Evolutionary conservation across 2,113 vertebrate genomes (phyloP), one percentile per base, ranked within the genome.

Genomic region (Anthoscopus minutus): DNA sequence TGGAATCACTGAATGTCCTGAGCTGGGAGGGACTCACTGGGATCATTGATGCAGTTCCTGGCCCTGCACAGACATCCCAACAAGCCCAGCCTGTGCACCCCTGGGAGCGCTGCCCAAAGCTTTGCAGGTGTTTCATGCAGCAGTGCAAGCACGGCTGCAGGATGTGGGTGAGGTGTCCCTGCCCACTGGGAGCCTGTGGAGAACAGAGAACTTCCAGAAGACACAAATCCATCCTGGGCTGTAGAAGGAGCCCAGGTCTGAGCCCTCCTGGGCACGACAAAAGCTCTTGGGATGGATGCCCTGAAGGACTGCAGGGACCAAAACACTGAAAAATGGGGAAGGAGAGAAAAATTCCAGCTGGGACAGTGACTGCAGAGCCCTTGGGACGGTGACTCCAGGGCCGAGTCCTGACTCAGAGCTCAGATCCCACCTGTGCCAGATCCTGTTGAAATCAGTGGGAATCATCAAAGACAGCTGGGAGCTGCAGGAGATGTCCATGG

Each of bases 371-470:
- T n/a, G 27, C 50, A 23, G 25, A 31, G 64, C 13, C 38, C 54
- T 30, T 9, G n/a, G 51, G 45, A 47, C 2, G 7, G n/a, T 7
- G 45, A 17, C 16, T 48, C 30, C 6, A 22, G 35, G n/a, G 56
- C 79, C 48, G 54, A 23, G 10, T 40, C 22, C n/a, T 11, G 6
- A 7, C 11, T 9, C 56, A 19, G 50, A 30, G 23, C 38, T 58
- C 62, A 61, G 62, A 22, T 9, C 30, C 67, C 71, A 44, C 28
- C 65, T 70, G 44, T 23, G 45, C 19, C 58, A 66, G 27, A 7
- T 38, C 42, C 47, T 0, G 0, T 0, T 40, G 35, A 19, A 24
- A 37, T 0, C 9, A 27, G 24, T 4, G 22, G 15, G 54, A 15
- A 14, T 12, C 1, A 2, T 4, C 45, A 19, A 40, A 38, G 38